A percentile compares a stretch with the other conserved stretches of the same genome.
phyloP scores from a whole-genome alignment of 2,113 vertebrate species.

The Gallinago undulata region DNA sequence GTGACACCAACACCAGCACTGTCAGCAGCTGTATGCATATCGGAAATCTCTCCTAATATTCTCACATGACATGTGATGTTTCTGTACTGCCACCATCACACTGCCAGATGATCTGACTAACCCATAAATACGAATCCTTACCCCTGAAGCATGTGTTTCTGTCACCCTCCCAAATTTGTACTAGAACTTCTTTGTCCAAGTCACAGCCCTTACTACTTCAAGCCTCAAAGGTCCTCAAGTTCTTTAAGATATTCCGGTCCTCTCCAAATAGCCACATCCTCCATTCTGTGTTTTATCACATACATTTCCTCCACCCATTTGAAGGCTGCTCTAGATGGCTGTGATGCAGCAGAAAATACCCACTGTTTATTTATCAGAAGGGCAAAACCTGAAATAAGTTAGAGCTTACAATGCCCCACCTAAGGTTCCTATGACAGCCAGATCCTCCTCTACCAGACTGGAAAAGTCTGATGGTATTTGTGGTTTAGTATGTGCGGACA shows the following conservation, averaged over 20 bases:
- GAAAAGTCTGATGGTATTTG: not conserved
- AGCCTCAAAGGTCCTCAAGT: not conserved
- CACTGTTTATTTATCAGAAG: not conserved
- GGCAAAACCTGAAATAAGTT: not conserved
- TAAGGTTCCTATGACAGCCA: not conserved
- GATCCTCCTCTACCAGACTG: not conserved
- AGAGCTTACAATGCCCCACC: not conserved
- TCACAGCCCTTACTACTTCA: not conserved
- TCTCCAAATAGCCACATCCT: not conserved
- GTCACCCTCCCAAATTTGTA: not conserved
- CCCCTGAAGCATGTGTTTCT: not conserved
- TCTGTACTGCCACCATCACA: rapidly evolving
- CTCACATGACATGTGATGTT: rapidly evolving
- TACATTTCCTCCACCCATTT: not conserved
- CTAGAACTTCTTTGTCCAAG: not conserved
- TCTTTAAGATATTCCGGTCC: not conserved
- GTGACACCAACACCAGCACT: not conserved
- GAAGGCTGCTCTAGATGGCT: not conserved
- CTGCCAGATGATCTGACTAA: not conserved
- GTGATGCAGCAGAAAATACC: not conserved
- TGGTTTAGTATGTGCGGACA: not conserved
- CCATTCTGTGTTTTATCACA: too few relatives aligned
- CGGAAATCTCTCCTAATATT: not conserved
- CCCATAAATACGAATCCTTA: rapidly evolving
- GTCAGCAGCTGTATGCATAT: rapidly evolving